A percentile compares a stretch with the other conserved stretches of the same genome.
These are phyloP conservation scores for Liopterus haemorrhoidalis DNA, from an alignment of 2,888 invertebrate species.

Conservation along the genomic window DNA sequence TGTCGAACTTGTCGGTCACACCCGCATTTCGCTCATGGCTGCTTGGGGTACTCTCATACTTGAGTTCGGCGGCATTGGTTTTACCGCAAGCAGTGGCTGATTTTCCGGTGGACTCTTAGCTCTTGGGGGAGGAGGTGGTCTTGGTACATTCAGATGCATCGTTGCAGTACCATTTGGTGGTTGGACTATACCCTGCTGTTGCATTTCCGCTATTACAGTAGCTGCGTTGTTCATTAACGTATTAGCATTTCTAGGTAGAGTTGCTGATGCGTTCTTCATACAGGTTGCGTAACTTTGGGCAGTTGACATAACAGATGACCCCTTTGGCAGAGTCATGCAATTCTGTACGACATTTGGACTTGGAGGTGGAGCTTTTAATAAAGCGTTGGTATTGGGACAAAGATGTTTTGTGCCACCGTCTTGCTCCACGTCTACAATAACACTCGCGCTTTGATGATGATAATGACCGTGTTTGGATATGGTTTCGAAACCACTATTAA, in stretches of 20 bases:
- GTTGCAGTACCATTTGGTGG: conserved; percentile 57
- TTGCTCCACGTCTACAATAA: conserved; percentile 80
- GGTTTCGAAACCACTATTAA: conserved; percentile 58
- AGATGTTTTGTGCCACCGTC: conserved; percentile 56
- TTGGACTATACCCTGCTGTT: conserved; percentile 54
- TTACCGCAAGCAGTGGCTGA: conserved; percentile 48
- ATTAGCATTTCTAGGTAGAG: conserved; percentile 56
- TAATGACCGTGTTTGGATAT: conserved; percentile 77
- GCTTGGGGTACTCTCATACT: conserved; percentile 68
- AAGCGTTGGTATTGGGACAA: conserved; percentile 47
- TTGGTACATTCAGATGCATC: conserved; percentile 52
- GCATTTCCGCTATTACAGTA: conserved; percentile 52
- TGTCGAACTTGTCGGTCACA: conserved; percentile 55
- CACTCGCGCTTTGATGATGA: conserved; percentile 70
- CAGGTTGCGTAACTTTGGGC: conserved; percentile 43
- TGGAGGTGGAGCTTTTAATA: conserved; percentile 57
- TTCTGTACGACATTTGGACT: conserved; percentile 51
- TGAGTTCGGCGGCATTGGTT: conserved; percentile 44
- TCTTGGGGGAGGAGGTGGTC: conserved; percentile 53
- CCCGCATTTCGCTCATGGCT: conserved; percentile 84
- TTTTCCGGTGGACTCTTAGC: conserved; percentile 54
- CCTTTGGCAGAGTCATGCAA: conserved; percentile 50
- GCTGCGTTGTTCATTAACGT: conserved; percentile 48
- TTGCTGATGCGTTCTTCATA: no score
- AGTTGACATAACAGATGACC: conserved; percentile 43